Evolutionary conservation across 2,888 invertebrate species (phyloP).

Genomic region (Deroplatys truncata): DNA sequence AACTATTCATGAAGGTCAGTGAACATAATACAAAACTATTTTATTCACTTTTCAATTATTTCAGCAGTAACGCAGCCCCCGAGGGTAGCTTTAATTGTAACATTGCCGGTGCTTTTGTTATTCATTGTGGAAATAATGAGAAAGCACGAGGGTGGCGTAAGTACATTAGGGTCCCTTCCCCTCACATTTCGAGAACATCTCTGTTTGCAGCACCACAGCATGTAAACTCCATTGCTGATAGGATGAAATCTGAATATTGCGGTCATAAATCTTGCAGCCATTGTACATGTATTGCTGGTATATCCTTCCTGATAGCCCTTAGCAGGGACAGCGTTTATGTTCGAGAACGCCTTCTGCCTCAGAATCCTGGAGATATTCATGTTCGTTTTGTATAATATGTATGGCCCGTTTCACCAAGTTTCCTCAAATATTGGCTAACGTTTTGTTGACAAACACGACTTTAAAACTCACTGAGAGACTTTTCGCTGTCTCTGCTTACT

Average conservation of each 20-base stretch:
- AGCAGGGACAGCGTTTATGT: neutral
- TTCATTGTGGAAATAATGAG: neutral
- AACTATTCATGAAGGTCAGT: too few relatives aligned
- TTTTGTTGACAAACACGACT: too few relatives aligned
- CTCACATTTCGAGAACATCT: neutral
- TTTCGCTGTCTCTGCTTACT: too few relatives aligned
- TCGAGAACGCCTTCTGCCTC: too few relatives aligned
- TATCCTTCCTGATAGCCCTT: neutral
- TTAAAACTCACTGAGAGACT: too few relatives aligned
- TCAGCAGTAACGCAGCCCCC: neutral
- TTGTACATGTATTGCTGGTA: neutral
- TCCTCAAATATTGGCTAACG: too few relatives aligned
- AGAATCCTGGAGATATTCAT: too few relatives aligned
- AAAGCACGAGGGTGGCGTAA: neutral
- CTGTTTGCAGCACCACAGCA: neutral
- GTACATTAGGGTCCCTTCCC: neutral
- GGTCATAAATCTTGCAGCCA: neutral
- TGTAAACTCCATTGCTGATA: neutral
- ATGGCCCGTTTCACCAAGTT: too few relatives aligned
- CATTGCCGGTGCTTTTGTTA: neutral
- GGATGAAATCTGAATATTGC: neutral
- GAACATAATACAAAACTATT: neutral
- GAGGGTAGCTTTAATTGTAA: neutral
- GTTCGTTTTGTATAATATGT: too few relatives aligned
- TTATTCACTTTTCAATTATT: neutral